Base-by-base conservation (phyloP, 2,888 invertebrate species). In the Mycalesis mineus region DNA sequence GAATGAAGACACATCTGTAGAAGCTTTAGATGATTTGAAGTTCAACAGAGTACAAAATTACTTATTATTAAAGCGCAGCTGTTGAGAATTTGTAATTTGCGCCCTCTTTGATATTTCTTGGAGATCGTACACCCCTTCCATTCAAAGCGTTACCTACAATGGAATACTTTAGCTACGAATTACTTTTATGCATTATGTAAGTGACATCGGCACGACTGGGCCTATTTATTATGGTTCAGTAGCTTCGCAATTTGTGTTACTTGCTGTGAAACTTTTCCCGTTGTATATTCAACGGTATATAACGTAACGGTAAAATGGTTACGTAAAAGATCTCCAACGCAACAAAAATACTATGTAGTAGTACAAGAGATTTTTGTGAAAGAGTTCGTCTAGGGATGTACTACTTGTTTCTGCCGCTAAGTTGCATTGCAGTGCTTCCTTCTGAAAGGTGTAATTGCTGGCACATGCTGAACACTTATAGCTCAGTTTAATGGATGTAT, bases 11-110 rank as follows among this genome's bases (percentile, higher is more conserved):
- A 80, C 85, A 86, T 84, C 86, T 85, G 85, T 77, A 71, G 72
- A 77, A 69, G 67, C 69, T 70, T 74, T 74, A 78, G 75, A 81
- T 82, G 82, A 83, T 84, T 85, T 85, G 75, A 80, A 84, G 81
- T 82, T 80, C 84, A 79, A 84, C 74, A 77, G 84, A 80, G 78
- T 83, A 81, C 82, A 74, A 77, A 83, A 82, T 82, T 82, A 81
- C 51, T 51, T 40, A 76, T 60, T 55, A 60, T 84, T 80, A 79
- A 76, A 79, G 70, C 78, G 68, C 85, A 85, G 84, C 80, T 83
- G 85, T 75, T 71, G 71, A 71, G 75, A 81, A 83, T 52, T 79
- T 68, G 78, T 83, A 82, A 82, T 84, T 81, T 77, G 80, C 72
- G 72, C 69, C 66, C 74, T 75, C 74, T 77, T 80, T 79, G 80